Base-by-base conservation (phyloP, 2,888 invertebrate species). In the Stictocephala bisonia region DNA sequence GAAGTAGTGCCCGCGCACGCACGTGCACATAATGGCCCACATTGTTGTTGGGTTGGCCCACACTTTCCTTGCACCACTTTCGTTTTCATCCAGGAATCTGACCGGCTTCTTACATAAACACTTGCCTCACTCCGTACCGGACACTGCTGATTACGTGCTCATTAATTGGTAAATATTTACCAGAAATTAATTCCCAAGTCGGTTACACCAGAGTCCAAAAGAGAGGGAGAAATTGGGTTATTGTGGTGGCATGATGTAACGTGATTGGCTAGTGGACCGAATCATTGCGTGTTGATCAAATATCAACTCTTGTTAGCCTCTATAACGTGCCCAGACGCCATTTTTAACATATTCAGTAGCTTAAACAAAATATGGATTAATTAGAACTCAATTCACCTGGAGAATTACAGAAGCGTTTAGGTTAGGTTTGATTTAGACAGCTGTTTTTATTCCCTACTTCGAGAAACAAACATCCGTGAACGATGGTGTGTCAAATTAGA, bases 81-180 rank as follows among this genome's bases (percentile, higher is more conserved):
- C 64, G 64, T 40, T 44, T 64, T 64, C 64, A 64, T 64, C 64
- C 64, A 64, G 64, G 64, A 64, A 64, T 64, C 64, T 22, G 64
- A 44, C 44, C 44, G 27, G 64, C 3, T 18, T 24, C 44, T 64
- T 64, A 64, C 64, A 44, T 64, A 64, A 60, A 64, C 64, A 44
- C 64, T 64, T 44, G 64, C 64, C 20, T 20, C 64, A 64, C 24
- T 15, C 64, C 18, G 27, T 27, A 44, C 44, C 44, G 40, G 64
- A 41, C 64, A 44, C 64, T 24, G 26, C 15, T 26, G 64, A 51
- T 64, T 64, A 64, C 64, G 27, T 20, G 22, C 24, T 64, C n/a
- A 44, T 64, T 64, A 64, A 64, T 64, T 64, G 64, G 64, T 64
- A 41, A 64, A 64, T 64, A 64, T 64, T 64, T 64, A 64, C 44